Evolutionary conservation across 2,113 vertebrate genomes (phyloP), one percentile per base, ranked within the genome.

Genomic region (Sinosuthora webbiana): DNA sequence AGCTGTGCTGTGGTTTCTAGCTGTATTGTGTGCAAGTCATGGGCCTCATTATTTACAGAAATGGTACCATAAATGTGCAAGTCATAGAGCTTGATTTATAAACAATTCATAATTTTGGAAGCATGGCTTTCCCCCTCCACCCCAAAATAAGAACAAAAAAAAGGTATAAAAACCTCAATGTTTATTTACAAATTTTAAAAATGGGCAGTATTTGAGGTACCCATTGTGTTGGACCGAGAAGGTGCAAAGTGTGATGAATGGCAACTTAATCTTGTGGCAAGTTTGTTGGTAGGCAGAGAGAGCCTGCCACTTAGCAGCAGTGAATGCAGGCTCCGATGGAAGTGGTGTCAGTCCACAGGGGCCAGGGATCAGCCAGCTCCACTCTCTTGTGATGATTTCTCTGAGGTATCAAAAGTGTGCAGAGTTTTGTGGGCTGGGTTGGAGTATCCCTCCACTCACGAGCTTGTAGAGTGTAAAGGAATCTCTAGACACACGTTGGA

Each of bases 1-100:
- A 98, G 97, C 98, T 98, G 97, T 97, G 98, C 98, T 98, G 98
- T 97, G 98, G 97, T 98, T 98, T 97, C 98, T 98, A 94, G 97
- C 97, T 96, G 97, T 97, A 98, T 98, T 98, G 98, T 98, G 98
- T 98, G 96, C 97, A 98, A 98, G 98, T 98, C 98, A 97, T 81
- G 96, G 98, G 98, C 98, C 98, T 98, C 98, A 98, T 98, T 98
- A 98, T 98, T 98, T 98, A 98, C 98, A 98, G 97, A 97, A 98
- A 98, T 96, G 94, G 97, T 98, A 97, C 97, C 98, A 95, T 98
- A 98, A 98, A 98, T 97, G 98, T 97, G 98, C 95, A 98, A 98
- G 98, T 97, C 98, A 97, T 97, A 96, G 91, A 97, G 97, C 94
- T 98, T 98, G 98, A 98, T 98, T 98, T 98, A 98, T 98, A 98